Percentiles rank a stretch among this genome's conserved stretches.
These are phyloP conservation scores for Luperina nickerlii DNA, from an alignment of 2,888 invertebrate genomes.

Conservation along the genomic window DNA sequence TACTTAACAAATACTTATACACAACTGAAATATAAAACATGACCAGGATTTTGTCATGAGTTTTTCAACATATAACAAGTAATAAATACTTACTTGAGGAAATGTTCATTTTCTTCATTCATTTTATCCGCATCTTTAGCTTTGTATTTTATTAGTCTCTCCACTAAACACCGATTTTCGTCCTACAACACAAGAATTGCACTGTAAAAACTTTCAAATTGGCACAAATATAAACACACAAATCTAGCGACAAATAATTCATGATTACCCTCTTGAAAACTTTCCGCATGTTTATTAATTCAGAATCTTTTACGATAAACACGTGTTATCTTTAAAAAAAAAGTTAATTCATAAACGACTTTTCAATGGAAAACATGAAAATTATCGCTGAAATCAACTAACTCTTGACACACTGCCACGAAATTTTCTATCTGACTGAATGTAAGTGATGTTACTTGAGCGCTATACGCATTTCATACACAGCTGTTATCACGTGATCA, in stretches of 20 bases:
- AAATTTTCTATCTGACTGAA: constrained; percentile 79
- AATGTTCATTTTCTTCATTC: constrained; percentile 99
- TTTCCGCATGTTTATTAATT: constrained; percentile 67
- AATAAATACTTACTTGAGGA: constrained; percentile 93
- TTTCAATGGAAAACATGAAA: constrained; percentile 51
- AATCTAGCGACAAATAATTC: neutral
- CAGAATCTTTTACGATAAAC: constrained; percentile 6
- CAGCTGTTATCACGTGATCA: constrained; percentile 81
- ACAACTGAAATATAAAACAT: constrained; percentile 72
- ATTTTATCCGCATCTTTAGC: constrained; percentile 98
- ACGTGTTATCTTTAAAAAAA: constrained; percentile 10
- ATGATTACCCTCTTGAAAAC: constrained; percentile 67
- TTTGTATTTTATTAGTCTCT: constrained; percentile 97
- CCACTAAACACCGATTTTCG: constrained; percentile 96
- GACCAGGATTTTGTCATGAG: constrained; percentile 61
- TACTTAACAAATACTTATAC: constrained; percentile 52
- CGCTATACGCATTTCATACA: constrained; percentile 80
- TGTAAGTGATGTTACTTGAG: constrained; percentile 77
- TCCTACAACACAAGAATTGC: constrained; percentile 91
- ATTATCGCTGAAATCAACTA: constrained; percentile 53
- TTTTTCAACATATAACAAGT: constrained; percentile 9
- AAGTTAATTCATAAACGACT: constrained; percentile 28
- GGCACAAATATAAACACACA: constrained; percentile 33
- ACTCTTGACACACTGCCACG: constrained; percentile 68
- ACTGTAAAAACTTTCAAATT: constrained; percentile 35